Conservation (phyloP, 1,140 invertebrate species). For the Frieseomelitta varia region DNA sequence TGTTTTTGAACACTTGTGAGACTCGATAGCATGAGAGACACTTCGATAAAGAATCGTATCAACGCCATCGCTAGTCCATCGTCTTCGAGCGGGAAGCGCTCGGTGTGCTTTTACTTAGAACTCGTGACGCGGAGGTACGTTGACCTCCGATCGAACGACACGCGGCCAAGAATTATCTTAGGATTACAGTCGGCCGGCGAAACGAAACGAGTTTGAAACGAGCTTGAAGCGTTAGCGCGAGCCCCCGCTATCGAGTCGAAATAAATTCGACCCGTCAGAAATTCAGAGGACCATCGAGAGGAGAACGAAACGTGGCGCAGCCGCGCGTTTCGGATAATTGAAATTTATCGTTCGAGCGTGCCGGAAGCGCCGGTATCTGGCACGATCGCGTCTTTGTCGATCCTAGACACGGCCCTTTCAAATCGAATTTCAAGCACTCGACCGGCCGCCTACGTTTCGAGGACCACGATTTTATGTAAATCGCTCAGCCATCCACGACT, state of each 20-base stretch:
- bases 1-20: no score
- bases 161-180: constrained; percentile 23
- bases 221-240: no score
- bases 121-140: background rate
- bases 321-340: no score
- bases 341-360: constrained; percentile 17
- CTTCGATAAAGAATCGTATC: no score
- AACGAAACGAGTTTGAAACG: background rate
- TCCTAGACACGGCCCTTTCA: background rate
- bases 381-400: background rate
- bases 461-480: constrained; percentile 27
- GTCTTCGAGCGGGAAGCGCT: no score
- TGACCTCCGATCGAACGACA: constrained; percentile 38
- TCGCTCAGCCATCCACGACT: constrained; percentile 20
- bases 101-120: no score
- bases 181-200: constrained; percentile 2
- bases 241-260: background rate
- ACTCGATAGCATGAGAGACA: no score
- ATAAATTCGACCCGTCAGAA: background rate
- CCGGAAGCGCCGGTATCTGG: background rate
- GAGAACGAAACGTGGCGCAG: background rate
- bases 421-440: background rate
- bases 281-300: background rate
- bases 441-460: constrained; percentile 20
- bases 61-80: no score